phyloP scores from a whole-genome alignment of 2,888 invertebrate genomes.

The Hydrotaea cyrtoneurina region DNA sequence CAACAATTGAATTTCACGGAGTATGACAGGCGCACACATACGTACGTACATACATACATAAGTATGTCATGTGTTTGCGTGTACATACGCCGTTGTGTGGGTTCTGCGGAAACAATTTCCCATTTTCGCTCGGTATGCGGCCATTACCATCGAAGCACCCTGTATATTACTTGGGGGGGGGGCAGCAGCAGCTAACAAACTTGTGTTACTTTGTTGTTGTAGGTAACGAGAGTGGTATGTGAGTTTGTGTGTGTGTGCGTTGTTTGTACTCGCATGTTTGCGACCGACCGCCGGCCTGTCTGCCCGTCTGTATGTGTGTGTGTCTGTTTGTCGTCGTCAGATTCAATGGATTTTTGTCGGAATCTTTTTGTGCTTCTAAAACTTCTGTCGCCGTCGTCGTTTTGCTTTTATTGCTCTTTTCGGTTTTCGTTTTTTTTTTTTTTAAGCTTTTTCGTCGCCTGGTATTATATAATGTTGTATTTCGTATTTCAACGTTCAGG shows the following conservation, averaged over 20 bases:
- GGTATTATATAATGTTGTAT: conserved; percentile 58
- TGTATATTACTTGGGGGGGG: conserved; percentile 39
- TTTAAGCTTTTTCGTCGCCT: conserved; percentile 41
- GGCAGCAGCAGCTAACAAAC: conserved; percentile 24
- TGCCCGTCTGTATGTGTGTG: not conserved
- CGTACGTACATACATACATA: too few species aligned
- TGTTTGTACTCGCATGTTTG: not conserved
- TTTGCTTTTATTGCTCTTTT: conserved; percentile 43
- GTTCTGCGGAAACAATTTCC: not conserved
- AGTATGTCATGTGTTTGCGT: not conserved
- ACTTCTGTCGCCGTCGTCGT: conserved; percentile 47
- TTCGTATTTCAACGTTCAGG: conserved; percentile 11
- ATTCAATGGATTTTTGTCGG: conserved; percentile 58
- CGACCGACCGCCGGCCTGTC: not conserved
- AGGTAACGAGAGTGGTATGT: not conserved
- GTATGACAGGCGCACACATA: too few species aligned
- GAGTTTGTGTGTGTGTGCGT: not conserved
- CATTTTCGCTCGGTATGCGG: not conserved
- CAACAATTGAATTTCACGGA: not conserved
- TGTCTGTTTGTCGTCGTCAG: conserved; percentile 16
- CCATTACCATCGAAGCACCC: conserved; percentile 37
- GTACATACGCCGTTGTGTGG: not conserved
- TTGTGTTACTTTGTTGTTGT: conserved; percentile 16
- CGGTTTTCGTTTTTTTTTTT: not conserved
- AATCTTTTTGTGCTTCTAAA: conserved; percentile 46